These are phyloP conservation scores for Lytechinus variegatus DNA, from an alignment of 35 echinoderm and acorn worm genomes.

Conservation along the genomic window DNA sequence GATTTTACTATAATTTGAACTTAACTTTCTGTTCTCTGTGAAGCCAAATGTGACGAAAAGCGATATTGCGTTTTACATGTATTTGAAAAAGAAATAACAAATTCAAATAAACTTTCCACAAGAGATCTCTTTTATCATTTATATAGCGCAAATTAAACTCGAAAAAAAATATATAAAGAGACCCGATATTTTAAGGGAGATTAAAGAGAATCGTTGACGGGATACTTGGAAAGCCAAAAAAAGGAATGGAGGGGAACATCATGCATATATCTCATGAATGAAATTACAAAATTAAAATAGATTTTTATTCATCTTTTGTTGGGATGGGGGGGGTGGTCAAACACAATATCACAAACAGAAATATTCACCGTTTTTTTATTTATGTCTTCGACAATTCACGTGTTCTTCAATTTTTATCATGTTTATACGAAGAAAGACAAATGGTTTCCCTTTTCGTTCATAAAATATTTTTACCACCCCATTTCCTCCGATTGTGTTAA, in stretches of 20 bases:
- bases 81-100: not conserved
- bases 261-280: too few species aligned
- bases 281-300: too few species aligned
- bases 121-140: not conserved
- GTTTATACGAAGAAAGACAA: too few species aligned
- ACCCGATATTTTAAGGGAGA: not conserved
- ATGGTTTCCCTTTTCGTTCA: not conserved
- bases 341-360: too few species aligned
- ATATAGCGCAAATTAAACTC: not conserved
- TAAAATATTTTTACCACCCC: not conserved
- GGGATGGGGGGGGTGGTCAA: too few species aligned
- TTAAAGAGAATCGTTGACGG: not conserved
- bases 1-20: not conserved
- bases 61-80: not conserved
- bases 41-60: too few species aligned
- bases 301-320: too few species aligned
- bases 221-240: not conserved
- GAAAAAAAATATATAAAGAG: not conserved
- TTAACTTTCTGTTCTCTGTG: not conserved
- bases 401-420: too few species aligned
- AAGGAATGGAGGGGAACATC: not conserved
- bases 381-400: too few species aligned
- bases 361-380: too few species aligned
- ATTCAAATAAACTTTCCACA: not conserved
- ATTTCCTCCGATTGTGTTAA: not conserved